These are phyloP conservation scores for Psittacara wagleri DNA, from an alignment of 2,113 vertebrate genomes.

Conservation along the genomic window DNA sequence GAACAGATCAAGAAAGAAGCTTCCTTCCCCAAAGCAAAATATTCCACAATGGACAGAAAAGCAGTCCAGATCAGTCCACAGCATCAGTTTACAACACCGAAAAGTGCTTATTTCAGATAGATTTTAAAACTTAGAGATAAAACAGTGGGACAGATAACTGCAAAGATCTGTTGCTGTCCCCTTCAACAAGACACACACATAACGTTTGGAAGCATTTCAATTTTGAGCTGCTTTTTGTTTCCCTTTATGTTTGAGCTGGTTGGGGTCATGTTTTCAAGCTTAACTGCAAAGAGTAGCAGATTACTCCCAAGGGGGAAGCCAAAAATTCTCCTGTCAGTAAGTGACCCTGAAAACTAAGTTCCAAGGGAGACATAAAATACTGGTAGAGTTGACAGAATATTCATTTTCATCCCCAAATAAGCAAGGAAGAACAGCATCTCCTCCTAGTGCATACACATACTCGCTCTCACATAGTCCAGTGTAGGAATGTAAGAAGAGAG, in stretches of 20 bases:
- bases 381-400: not conserved
- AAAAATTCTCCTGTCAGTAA: not conserved
- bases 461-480: not conserved
- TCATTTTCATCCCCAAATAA: not conserved
- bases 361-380: not conserved
- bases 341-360: not conserved
- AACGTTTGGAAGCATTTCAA: not conserved
- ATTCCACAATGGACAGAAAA: rapidly evolving
- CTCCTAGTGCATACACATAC: not conserved
- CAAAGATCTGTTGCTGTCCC: not conserved
- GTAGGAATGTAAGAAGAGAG: not conserved
- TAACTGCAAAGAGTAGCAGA: not conserved
- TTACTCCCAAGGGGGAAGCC: not conserved
- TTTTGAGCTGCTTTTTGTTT: not conserved
- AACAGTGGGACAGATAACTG: not conserved
- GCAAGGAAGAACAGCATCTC: not conserved
- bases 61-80: not conserved
- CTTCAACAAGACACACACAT: not conserved
- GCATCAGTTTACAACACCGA: not conserved
- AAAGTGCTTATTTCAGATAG: not conserved
- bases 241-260: not conserved
- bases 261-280: not conserved
- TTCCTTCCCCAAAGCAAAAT: not conserved
- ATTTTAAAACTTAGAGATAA: not conserved
- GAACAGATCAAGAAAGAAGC: not conserved